These are phyloP conservation scores for Camptogramma bilineatum DNA, from an alignment of 2,888 invertebrate species.

Conservation along the genomic window DNA sequence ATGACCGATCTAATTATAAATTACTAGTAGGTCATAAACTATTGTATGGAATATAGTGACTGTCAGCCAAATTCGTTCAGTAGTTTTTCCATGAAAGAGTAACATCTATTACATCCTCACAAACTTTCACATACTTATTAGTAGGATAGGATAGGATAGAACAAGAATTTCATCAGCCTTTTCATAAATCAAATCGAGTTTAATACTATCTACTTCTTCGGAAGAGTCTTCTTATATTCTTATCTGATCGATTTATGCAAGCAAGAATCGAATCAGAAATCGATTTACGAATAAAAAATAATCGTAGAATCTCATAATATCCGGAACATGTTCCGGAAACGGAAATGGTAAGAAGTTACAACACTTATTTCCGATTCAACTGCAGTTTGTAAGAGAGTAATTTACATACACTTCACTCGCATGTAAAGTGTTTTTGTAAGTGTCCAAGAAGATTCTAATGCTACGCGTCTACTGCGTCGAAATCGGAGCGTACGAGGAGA, in stretches of 20 bases:
- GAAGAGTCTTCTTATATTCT: not conserved
- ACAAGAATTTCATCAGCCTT: too few relatives aligned
- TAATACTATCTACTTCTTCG: not conserved
- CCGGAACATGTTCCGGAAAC: slow-evolving; percentile 6
- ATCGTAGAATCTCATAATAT: slow-evolving; percentile 1
- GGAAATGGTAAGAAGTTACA: slow-evolving; percentile 12
- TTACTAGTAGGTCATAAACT: too few relatives aligned
- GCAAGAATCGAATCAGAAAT: not conserved
- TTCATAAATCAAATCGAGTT: not conserved
- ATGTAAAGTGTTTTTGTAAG: slow-evolving; percentile 32
- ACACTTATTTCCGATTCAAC: slow-evolving; percentile 7
- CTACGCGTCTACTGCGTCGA: too few relatives aligned
- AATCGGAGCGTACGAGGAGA: too few relatives aligned
- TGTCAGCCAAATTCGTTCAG: too few relatives aligned
- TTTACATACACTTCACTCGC: slow-evolving; percentile 52
- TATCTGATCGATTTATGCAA: not conserved
- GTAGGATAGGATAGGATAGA: too few relatives aligned
- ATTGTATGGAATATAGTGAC: too few relatives aligned
- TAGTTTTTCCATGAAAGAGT: too few relatives aligned
- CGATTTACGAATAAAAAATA: not conserved
- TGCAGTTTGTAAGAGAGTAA: slow-evolving; percentile 50
- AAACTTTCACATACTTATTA: too few relatives aligned
- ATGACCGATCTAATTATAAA: too few relatives aligned
- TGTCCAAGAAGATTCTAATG: too few relatives aligned
- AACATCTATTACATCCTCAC: too few relatives aligned